Evolutionary conservation across 2,113 vertebrate species (phyloP), one percentile per base, ranked within the genome.

Genomic region (Eurypyga helias): DNA sequence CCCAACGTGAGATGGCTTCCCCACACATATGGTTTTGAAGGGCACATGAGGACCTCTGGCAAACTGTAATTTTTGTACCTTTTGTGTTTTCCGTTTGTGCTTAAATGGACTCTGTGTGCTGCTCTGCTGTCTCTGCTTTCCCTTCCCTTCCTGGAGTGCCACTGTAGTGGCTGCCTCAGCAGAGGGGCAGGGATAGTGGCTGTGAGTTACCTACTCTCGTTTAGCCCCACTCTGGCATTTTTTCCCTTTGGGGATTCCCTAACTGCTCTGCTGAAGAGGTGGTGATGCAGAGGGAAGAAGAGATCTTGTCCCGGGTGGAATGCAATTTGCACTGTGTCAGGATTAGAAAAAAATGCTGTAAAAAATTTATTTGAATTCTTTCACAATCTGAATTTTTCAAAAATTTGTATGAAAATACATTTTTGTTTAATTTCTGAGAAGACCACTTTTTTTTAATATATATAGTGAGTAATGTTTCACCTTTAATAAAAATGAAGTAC

Each of bases 231-330:
- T 62, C 18, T n/a, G 34, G 9, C 19, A 8, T 31, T 11, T 60
- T 55, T 43, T n/a, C 9, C 21, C 8, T 34, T 24, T 46, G 48
- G 12, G 7, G 19, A 20, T 87, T 73, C 33, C 15, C 29, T 8
- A 10, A 0, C n/a, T 60, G 21, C 18, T 11, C 29, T n/a, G 23
- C 31, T 83, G 2, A 5, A 55, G 49, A 61, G 19, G 51, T 41
- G 15, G 29, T 54, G 45, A 20, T 77, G 41, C 41, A 45, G 24
- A 75, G 18, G 18, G 38, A 48, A 46, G 49, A 71, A 28, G 38
- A 31, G 62, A n/a, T 34, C 18, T 70, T 1, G 1, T 58, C 38
- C 19, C 54, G 6, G 6, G 13, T 29, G n/a, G 51, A 81, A 31
- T 3, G 17, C 23, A 61, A 2, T 61, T 85, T 92, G 60, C 15